phyloP scores from a whole-genome alignment of 2,888 invertebrate genomes.

The Willowsia nigromaculata region DNA sequence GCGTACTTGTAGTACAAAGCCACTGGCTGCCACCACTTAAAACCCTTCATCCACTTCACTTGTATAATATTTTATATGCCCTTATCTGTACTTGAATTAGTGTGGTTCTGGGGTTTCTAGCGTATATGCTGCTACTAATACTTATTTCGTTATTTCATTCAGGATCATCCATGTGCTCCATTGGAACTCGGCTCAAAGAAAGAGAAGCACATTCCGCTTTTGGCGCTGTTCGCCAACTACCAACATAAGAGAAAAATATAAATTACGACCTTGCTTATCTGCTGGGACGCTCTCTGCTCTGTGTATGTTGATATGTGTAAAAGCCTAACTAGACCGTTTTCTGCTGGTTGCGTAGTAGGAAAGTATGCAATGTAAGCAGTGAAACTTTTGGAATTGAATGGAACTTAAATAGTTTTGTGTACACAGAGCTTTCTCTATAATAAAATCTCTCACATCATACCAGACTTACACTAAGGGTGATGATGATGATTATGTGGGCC shows the following conservation, averaged over 20 bases:
- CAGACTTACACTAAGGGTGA: too few relatives aligned
- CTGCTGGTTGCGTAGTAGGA: background rate
- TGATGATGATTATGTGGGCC: constrained; percentile 2
- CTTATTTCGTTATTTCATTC: background rate
- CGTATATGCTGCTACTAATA: background rate
- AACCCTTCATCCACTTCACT: too few relatives aligned
- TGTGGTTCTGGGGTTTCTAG: background rate
- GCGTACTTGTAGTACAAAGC: background rate
- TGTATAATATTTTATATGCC: too few relatives aligned
- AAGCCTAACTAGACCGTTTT: background rate
- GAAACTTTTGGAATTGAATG: background rate
- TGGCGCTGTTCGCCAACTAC: background rate
- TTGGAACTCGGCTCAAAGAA: background rate
- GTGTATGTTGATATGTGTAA: background rate
- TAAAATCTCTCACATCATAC: background rate
- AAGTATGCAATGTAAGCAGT: background rate
- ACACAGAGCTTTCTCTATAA: background rate
- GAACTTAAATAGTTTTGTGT: constrained; percentile 1
- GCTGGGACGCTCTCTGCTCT: background rate
- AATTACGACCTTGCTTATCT: constrained; percentile 45
- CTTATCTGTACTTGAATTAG: background rate
- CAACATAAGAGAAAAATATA: constrained; percentile 1
- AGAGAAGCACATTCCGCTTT: background rate
- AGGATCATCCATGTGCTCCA: background rate
- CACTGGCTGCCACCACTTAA: too few relatives aligned